phyloP scores from a whole-genome alignment of 53 echinoderm and acorn worm genomes.

The Patiria pectinifera region DNA sequence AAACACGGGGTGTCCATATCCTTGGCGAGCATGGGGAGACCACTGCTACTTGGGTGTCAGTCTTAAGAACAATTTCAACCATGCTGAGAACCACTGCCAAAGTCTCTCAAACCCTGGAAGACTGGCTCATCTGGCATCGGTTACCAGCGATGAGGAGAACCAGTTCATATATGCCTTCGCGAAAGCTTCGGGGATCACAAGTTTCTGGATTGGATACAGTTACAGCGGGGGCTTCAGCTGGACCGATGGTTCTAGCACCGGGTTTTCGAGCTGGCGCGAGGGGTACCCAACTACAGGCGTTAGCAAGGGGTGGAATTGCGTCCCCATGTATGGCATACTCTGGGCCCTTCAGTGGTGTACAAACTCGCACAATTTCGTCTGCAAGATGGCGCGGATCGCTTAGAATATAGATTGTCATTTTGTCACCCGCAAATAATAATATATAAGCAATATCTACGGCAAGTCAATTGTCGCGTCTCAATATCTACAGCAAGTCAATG shows the following conservation, averaged over 20 bases:
- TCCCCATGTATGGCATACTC: background rate
- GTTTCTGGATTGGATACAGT: background rate
- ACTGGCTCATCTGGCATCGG: slow-evolving; percentile 32
- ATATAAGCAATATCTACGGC: too few species aligned
- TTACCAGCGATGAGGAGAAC: slow-evolving; percentile 22
- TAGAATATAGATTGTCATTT: too few species aligned
- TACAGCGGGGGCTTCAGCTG: background rate
- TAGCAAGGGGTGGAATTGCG: background rate
- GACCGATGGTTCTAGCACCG: background rate
- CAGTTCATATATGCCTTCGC: background rate
- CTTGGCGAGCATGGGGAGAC: background rate
- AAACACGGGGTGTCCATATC: too few species aligned
- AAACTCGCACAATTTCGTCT: background rate
- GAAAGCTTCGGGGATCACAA: background rate
- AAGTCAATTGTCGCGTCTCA: too few species aligned
- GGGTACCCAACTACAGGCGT: background rate
- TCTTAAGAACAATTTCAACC: background rate
- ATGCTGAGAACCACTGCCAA: background rate
- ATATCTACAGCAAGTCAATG: too few species aligned
- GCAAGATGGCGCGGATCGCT: background rate
- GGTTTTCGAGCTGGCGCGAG: background rate
- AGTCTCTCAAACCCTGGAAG: background rate
- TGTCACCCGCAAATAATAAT: too few species aligned
- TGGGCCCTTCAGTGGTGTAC: background rate
- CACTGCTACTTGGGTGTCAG: slow-evolving; percentile 19